Evolutionary conservation across 2,888 invertebrate species (phyloP).

Genomic region (Caenorhabditis uteleia): DNA sequence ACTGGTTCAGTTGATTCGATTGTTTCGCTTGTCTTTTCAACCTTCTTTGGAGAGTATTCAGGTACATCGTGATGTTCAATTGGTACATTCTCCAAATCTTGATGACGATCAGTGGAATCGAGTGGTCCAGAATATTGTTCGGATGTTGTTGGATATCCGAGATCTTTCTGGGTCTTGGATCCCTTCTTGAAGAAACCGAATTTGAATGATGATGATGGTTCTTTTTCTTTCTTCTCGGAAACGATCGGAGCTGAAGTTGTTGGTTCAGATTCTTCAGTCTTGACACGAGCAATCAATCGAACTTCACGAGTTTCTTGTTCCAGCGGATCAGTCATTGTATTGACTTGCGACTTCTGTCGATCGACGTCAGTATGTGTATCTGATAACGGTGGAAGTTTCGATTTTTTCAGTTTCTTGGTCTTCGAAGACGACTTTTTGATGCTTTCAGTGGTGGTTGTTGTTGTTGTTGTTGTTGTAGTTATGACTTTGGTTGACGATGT

Average conservation of each 20-base stretch:
- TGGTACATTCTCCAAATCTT: slow-evolving; percentile 21
- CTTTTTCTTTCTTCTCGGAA: neutral
- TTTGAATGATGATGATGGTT: neutral
- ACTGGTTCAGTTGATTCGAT: too few species aligned
- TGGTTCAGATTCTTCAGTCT: slow-evolving; percentile 8
- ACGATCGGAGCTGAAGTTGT: neutral
- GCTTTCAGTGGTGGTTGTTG: slow-evolving; percentile 5
- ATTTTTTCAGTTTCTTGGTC: slow-evolving; percentile 1
- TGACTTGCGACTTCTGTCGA: neutral
- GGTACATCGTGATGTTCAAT: slow-evolving; percentile 17
- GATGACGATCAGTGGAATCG: slow-evolving; percentile 8
- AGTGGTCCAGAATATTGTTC: slow-evolving; percentile 17
- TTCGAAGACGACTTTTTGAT: neutral
- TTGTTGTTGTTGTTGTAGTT: neutral
- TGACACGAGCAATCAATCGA: slow-evolving; percentile 18
- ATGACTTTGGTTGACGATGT: slow-evolving; percentile 4
- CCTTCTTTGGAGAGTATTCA: slow-evolving; percentile 17
- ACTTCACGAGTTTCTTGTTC: slow-evolving; percentile 13
- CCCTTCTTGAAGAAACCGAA: slow-evolving; percentile 1
- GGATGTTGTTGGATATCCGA: slow-evolving; percentile 12
- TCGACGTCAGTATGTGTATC: too few species aligned
- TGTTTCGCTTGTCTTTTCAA: too few species aligned
- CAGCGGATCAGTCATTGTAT: slow-evolving; percentile 1
- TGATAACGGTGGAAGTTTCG: slow-evolving; percentile 16
- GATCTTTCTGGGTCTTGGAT: neutral